Percentiles rank a stretch among this genome's conserved stretches.
These are phyloP conservation scores for Plectropomus leopardus DNA, from an alignment of 2,113 vertebrate genomes.

Conservation along the genomic window DNA sequence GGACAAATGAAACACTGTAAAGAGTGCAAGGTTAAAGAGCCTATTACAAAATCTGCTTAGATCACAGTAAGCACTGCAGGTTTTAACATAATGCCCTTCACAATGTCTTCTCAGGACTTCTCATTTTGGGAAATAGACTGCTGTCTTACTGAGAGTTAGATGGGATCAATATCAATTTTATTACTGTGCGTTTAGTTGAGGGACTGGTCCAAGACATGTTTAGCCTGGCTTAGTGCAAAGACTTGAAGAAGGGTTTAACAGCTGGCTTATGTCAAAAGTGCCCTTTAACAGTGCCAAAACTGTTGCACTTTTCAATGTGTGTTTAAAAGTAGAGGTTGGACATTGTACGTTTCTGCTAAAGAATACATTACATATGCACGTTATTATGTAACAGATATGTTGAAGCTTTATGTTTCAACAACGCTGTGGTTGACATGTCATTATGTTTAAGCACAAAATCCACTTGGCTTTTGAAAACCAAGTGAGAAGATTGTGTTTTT, in stretches of 20 bases:
- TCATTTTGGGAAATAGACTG: constrained; percentile 13
- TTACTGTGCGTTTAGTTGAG: background rate
- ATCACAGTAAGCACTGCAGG: constrained; percentile 44
- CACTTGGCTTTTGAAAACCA: no score
- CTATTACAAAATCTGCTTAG: constrained; percentile 67
- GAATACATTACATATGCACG: no score
- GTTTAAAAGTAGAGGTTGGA: background rate
- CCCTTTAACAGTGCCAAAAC: background rate
- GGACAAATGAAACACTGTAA: constrained; percentile 74
- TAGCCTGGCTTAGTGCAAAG: constrained; percentile 4
- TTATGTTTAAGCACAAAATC: no score
- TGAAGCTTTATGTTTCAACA: no score
- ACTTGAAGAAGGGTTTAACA: background rate
- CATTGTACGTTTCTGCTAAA: no score
- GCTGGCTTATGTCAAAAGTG: background rate
- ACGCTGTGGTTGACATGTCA: no score
- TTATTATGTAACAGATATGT: no score
- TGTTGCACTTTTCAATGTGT: background rate
- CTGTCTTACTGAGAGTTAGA: background rate
- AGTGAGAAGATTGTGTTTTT: no score
- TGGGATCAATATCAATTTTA: constrained; percentile 13
- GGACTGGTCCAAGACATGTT: background rate
- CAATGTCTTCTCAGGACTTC: constrained; percentile 21
- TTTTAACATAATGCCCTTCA: constrained; percentile 22
- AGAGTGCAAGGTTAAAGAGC: constrained; percentile 71